Evolutionary conservation across 2,888 invertebrate species (phyloP).

Genomic region (Lithophane socia): DNA sequence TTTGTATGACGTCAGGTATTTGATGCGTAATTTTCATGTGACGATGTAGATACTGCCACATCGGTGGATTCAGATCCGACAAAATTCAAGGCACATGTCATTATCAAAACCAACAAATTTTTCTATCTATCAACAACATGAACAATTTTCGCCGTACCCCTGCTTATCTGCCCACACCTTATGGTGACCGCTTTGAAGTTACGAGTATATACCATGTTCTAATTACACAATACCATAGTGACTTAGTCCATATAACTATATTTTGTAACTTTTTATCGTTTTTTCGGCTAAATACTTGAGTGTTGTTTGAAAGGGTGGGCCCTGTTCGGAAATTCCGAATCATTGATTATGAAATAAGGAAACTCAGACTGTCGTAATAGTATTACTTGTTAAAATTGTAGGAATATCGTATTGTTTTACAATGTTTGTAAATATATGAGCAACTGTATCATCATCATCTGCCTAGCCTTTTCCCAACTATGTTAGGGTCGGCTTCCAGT

Average conservation of each 20-base stretch:
- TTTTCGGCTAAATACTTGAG: constrained; percentile 13
- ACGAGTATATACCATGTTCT: constrained; percentile 1
- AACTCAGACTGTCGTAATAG: no score
- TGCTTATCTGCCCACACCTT: constrained; percentile 42
- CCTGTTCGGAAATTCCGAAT: background rate
- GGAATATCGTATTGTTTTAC: no score
- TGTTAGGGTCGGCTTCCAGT: no score
- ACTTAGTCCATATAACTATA: constrained; percentile 13
- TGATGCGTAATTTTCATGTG: no score
- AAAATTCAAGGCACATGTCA: background rate
- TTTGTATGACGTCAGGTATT: no score
- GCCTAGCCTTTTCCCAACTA: no score
- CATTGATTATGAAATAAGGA: background rate
- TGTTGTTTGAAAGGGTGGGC: constrained; percentile 4
- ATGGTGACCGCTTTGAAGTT: constrained; percentile 16
- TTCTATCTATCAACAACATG: background rate
- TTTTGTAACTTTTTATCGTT: constrained; percentile 45
- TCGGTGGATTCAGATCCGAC: no score
- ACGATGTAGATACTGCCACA: no score
- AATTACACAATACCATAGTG: constrained; percentile 40
- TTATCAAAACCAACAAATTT: background rate
- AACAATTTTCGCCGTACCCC: background rate
- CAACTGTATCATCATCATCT: no score
- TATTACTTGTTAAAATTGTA: no score
- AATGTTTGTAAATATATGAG: no score